These are phyloP conservation scores for Cephus sareptanus DNA, from an alignment of 2,888 invertebrate genomes.

Conservation along the genomic window DNA sequence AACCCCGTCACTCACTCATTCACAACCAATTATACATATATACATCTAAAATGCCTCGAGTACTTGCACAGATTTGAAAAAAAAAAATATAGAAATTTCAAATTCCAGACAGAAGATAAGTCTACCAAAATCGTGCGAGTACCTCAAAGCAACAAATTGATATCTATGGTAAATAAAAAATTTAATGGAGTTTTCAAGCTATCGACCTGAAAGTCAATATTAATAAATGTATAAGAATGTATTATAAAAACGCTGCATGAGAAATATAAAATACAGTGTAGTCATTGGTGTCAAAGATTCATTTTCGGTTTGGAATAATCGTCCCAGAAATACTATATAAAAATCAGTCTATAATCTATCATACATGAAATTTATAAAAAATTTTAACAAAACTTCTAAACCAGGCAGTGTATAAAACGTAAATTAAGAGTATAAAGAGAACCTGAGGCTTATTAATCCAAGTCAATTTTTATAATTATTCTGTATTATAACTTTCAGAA, in stretches of 20 bases:
- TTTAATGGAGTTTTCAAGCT: neutral
- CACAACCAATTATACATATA: conserved; percentile 48
- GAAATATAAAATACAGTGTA: neutral
- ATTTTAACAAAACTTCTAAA: neutral
- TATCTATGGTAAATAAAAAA: neutral
- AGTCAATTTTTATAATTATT: neutral
- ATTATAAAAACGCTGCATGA: neutral
- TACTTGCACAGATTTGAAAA: neutral
- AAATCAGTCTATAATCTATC: neutral
- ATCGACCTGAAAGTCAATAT: neutral
- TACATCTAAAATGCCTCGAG: neutral
- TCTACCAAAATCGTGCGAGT: neutral
- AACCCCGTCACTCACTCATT: conserved; percentile 61
- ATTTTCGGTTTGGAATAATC: neutral
- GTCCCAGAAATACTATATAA: too few relatives aligned
- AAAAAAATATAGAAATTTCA: neutral
- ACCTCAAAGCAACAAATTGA: neutral
- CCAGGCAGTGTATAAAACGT: neutral
- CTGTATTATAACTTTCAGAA: neutral
- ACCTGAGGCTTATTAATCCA: neutral
- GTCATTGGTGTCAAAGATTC: neutral
- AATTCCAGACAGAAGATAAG: neutral
- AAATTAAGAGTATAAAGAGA: neutral
- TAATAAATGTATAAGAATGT: neutral
- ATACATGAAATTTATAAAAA: neutral